A percentile compares a stretch with the other conserved stretches of the same genome.
Conservation (phyloP, 2,113 vertebrate genomes). For the Malurus melanocephalus region DNA sequence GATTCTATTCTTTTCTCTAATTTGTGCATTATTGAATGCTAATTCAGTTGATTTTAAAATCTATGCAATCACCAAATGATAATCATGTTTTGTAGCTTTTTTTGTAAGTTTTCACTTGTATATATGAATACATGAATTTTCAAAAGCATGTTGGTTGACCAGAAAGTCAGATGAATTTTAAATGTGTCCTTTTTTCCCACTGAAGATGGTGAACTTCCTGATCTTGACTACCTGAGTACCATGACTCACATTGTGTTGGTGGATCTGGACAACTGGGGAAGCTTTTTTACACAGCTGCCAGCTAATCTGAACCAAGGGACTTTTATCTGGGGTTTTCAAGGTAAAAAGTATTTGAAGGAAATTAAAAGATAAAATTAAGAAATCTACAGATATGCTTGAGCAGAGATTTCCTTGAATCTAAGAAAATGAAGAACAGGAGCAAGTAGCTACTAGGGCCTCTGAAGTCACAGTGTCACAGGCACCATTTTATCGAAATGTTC, state of each 20-base stretch:
- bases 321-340: constrained; percentile 85
- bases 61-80: not conserved
- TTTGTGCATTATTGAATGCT: not conserved
- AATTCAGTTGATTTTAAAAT: not conserved
- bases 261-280: constrained; percentile 84
- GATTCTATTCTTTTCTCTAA: not conserved
- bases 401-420: not conserved
- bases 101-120: not conserved
- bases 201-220: constrained; percentile 75
- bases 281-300: constrained; percentile 77
- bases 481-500: not conserved
- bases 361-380: not conserved
- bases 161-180: not conserved
- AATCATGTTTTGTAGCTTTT: not conserved
- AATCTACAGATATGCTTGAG: not conserved
- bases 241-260: constrained; percentile 84
- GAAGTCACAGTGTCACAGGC: not conserved
- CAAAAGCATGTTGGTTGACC: not conserved
- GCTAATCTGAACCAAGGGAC: constrained; percentile 81
- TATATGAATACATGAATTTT: not conserved
- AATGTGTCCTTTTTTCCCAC: not conserved
- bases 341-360: constrained; percentile 58
- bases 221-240: constrained; percentile 79
- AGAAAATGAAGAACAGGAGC: not conserved
- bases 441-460: not conserved